Evolutionary conservation across 1,140 invertebrate species (phyloP), one percentile per base, ranked within the genome.

Genomic region (Drosophila paulistorum): DNA sequence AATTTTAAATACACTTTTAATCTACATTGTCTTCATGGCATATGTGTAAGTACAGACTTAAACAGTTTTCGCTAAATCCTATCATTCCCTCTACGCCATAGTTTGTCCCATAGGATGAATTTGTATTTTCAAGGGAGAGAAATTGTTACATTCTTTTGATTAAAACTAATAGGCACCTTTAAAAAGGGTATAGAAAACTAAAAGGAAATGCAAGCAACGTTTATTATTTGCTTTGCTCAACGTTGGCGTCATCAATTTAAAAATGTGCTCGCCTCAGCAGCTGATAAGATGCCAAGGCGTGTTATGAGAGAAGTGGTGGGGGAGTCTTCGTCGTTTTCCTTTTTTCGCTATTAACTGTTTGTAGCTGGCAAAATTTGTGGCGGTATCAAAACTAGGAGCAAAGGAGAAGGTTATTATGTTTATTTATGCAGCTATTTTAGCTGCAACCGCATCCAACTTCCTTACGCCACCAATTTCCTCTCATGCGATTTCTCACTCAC

Each of bases 341-440:
- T 26, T 20, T 65, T 55, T 51, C 23, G 48, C 60, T 71, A 67
- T 78, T 82, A 81, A 68, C 45, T 71, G 23, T 41, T 64, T 69
- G 68, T 68, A 39, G 65, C 17, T n/a, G 68, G 66, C 37, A 42
- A 37, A 20, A 2, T 13, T 23, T n/a, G 20, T 23, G 6, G 17
- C 17, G 10, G 45, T 9, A 23, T 39, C 39, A 65, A 20, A 41
- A 33, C 55, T 48, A 39, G 30, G 54, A 33, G 63, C 42, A 77
- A 81, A 89, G 84, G 84, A 77, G 84, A 89, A 89, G 84, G 84
- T 89, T 84, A 79, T 81, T 84, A 72, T 78, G 78, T 81, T 81
- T 77, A 71, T 77, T 75, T 70, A 45, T 89, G 83, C 83, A 81
- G 55, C 71, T 83, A 77, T 71, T 84, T 83, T 66, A 65, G 79